Conservation (phyloP, 2,797 vertebrate genomes). For the Iguana delicatissima region DNA sequence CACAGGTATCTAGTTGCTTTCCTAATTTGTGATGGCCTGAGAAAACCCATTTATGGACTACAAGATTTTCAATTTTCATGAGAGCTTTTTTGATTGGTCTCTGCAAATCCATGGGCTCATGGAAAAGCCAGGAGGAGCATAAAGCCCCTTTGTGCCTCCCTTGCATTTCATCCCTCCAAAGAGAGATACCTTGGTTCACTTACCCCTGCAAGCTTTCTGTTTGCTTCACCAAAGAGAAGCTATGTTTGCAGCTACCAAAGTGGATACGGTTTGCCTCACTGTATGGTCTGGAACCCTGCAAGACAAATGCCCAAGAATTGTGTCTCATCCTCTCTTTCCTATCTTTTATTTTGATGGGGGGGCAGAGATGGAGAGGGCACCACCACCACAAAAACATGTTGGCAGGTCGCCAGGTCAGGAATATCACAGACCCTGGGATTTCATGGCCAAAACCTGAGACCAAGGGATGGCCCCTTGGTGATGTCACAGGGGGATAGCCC, state of each 20-base stretch:
- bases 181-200: too few relatives aligned
- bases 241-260: neutral
- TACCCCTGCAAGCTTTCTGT: too few relatives aligned
- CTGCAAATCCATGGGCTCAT: too few relatives aligned
- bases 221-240: neutral
- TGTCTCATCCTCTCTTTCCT: neutral
- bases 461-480: neutral
- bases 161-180: too few relatives aligned
- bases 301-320: neutral
- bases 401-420: neutral
- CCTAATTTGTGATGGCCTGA: conserved; percentile 37
- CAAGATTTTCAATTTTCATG: too few relatives aligned
- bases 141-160: too few relatives aligned
- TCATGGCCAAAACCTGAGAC: too few relatives aligned
- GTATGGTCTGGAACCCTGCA: neutral
- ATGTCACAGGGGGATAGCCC: neutral
- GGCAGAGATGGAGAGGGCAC: neutral
- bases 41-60: neutral
- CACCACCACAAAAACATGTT: neutral
- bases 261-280: neutral
- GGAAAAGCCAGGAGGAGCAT: too few relatives aligned
- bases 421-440: too few relatives aligned
- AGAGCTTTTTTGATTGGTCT: neutral
- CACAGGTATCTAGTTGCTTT: neutral
- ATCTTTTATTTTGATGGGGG: neutral